These are phyloP conservation scores for Helicoverpa zea DNA, from an alignment of 1,140 invertebrate species.

Conservation along the genomic window DNA sequence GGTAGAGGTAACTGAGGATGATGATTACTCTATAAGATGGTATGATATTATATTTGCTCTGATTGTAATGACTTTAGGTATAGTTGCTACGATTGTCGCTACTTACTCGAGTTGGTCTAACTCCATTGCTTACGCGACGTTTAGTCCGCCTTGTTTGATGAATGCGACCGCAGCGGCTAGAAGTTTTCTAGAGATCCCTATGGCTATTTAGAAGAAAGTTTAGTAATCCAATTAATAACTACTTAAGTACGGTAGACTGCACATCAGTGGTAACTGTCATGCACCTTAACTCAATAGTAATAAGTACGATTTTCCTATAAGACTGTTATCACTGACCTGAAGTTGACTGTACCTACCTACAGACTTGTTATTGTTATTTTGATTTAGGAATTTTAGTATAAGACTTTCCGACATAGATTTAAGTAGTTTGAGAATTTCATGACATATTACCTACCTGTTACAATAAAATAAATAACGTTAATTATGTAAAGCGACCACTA, in stretches of 20 bases:
- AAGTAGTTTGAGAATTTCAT: too few relatives aligned
- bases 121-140: slow-evolving; percentile 87
- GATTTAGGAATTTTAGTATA: not conserved
- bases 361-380: too few relatives aligned
- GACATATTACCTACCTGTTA: too few relatives aligned
- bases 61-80: slow-evolving; percentile 86
- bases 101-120: slow-evolving; percentile 89
- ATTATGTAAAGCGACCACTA: too few relatives aligned
- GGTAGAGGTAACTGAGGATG: slow-evolving; percentile 51
- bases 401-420: too few relatives aligned
- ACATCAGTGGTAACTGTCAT: too few relatives aligned
- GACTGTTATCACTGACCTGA: too few relatives aligned
- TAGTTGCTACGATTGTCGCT: slow-evolving; percentile 87
- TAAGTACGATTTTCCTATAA: too few relatives aligned
- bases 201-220: not conserved
- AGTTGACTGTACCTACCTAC: too few relatives aligned
- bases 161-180: slow-evolving; percentile 86
- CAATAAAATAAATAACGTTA: too few relatives aligned
- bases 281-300: too few relatives aligned
- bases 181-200: slow-evolving; percentile 65
- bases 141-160: slow-evolving; percentile 89
- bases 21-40: slow-evolving; percentile 72
- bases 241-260: too few relatives aligned
- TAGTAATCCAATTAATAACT: not conserved
- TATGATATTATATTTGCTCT: slow-evolving; percentile 80